Evolutionary conservation across 1,140 invertebrate species (phyloP).

Genomic region (Drosophila jambulina): DNA sequence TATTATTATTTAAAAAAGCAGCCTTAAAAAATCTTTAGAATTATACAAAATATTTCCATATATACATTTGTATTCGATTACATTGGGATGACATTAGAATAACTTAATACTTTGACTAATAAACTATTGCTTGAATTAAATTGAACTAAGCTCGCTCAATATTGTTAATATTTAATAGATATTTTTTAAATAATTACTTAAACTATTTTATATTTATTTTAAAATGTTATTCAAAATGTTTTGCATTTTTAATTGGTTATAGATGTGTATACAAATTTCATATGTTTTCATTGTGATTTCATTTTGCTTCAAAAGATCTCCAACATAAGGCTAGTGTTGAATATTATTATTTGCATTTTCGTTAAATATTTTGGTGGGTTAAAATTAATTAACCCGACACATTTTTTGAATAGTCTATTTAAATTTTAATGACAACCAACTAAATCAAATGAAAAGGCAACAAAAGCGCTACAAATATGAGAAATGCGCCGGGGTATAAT

Average conservation of each 20-base stretch:
- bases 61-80: not conserved
- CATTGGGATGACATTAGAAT: too few relatives aligned
- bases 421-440: constrained; percentile 31
- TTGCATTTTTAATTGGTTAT: not conserved
- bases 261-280: not conserved
- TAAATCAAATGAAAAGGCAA: constrained; percentile 23
- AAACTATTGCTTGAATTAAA: too few relatives aligned
- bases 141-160: not conserved
- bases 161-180: not conserved
- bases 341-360: not conserved
- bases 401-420: constrained; percentile 24
- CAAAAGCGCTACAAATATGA: constrained; percentile 15
- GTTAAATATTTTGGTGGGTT: not conserved
- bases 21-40: not conserved
- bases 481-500: constrained; percentile 30
- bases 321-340: not conserved
- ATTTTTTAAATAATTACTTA: too few relatives aligned
- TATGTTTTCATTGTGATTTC: not conserved
- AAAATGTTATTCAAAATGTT: not conserved
- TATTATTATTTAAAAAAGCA: not conserved
- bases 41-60: too few relatives aligned
- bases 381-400: constrained; percentile 7
- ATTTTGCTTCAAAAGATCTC: not conserved
- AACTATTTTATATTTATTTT: not conserved
- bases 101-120: too few relatives aligned